phyloP scores from a whole-genome alignment of 2,797 vertebrate species.

The Lindbergichthys nudifrons region DNA sequence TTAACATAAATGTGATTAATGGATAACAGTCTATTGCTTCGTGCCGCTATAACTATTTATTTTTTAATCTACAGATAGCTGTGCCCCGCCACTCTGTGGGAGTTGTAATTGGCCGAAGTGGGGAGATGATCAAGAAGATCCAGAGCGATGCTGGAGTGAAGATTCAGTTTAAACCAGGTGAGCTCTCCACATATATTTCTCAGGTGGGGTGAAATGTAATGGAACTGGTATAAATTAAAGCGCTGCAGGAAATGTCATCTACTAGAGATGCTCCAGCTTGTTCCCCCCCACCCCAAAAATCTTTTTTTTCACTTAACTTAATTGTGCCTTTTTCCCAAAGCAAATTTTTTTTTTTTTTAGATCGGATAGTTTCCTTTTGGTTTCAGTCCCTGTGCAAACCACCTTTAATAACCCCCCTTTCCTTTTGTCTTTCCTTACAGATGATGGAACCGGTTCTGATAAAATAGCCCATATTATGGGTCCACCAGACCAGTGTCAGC shows the following conservation, averaged over 20 bases:
- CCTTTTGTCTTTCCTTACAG: conserved; percentile 72
- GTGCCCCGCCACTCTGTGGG: conserved; percentile 96
- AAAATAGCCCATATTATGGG: conserved; percentile 97
- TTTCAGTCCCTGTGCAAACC: conserved; percentile 4
- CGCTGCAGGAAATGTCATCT: background rate
- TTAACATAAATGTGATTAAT: background rate
- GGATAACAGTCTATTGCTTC: background rate
- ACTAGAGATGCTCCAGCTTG: background rate
- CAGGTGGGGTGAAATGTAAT: background rate
- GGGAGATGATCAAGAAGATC: conserved; percentile 99
- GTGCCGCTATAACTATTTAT: background rate
- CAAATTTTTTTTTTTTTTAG: background rate
- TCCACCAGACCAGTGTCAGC: conserved; percentile 93
- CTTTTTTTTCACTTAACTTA: background rate
- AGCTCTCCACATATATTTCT: background rate
- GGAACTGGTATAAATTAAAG: background rate
- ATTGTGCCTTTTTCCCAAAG: background rate
- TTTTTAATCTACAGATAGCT: conserved; percentile 84
- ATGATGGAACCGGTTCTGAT: conserved; percentile 92
- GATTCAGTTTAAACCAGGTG: conserved; percentile 98
- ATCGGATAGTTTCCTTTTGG: background rate
- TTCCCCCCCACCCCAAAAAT: background rate
- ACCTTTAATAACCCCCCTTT: background rate
- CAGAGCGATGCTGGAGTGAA: conserved; percentile 95
- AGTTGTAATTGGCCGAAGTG: conserved; percentile 93